These are phyloP conservation scores for Kryptopterus vitreolus DNA, from an alignment of 2,797 vertebrate species.

Conservation along the genomic window DNA sequence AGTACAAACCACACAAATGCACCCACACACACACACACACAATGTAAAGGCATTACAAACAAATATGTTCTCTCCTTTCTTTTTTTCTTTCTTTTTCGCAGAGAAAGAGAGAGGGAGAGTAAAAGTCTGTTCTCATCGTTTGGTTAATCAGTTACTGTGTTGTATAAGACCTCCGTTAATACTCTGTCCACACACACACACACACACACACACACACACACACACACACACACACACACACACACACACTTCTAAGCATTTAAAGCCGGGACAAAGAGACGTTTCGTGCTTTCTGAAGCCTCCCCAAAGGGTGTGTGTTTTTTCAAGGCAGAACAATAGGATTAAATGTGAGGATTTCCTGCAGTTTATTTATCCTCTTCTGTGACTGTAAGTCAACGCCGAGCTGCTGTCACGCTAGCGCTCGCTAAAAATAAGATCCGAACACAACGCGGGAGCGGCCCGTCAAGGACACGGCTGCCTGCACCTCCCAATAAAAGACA, in stretches of 20 bases:
- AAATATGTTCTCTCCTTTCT: background rate
- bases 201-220: slow-evolving; percentile 18
- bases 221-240: slow-evolving; percentile 13
- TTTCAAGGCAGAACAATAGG: slow-evolving; percentile 33
- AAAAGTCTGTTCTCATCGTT: slow-evolving; percentile 32
- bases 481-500: slow-evolving; percentile 28
- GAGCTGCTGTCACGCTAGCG: slow-evolving; percentile 35
- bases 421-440: slow-evolving; percentile 17
- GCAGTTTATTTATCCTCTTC: slow-evolving; percentile 44
- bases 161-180: slow-evolving; percentile 38
- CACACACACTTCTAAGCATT: slow-evolving; percentile 20
- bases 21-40: background rate
- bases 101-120: background rate
- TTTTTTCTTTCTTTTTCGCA: background rate
- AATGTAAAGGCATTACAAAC: background rate
- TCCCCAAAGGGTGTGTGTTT: slow-evolving; percentile 40
- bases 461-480: slow-evolving; percentile 12
- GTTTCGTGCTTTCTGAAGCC: slow-evolving; percentile 32
- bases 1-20: background rate
- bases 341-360: slow-evolving; percentile 46
- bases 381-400: slow-evolving; percentile 28
- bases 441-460: background rate
- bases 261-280: slow-evolving; percentile 29
- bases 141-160: slow-evolving; percentile 46
- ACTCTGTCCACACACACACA: slow-evolving; percentile 20